Evolutionary conservation across 2,797 vertebrate species (phyloP), one percentile per base, ranked within the genome.

Genomic region (Octomys mimax): DNA sequence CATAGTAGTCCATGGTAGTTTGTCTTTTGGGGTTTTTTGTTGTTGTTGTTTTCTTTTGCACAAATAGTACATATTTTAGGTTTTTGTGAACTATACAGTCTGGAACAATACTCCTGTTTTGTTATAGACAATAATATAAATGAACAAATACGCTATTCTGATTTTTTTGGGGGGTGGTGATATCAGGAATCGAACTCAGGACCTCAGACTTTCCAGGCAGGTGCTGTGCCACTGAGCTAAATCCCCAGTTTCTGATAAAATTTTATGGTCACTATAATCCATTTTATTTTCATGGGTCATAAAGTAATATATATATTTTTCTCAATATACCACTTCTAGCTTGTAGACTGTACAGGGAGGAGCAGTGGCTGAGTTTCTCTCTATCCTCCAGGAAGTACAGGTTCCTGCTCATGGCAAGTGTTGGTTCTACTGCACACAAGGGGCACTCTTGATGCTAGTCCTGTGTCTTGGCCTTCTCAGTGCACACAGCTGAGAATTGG

Each of bases 241-340:
- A 54, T 14, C 52, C 52, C 52, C 52, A 57, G 16, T 5, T 57
- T 16, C 54, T 57, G 75, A 0, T 77, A 84, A 81, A 78, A 78
- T 26, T 73, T 81, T 79, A 39, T 33, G 49, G 46, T 78, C 49
- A 87, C 52, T 89, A 42, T 91, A 77, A 81, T 42, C 89, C 61
- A 81, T 70, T 92, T 52, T 39, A 52, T 77, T 57, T 95, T 75
- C 84, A 26, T 68, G 10, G 77, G n/a, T 86, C 75, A 57, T 91
- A 68, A 91, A 28, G 21, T 85, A 52, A 26, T 77, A 31, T 57
- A 26, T 75, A 28, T 78, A 28, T 28, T 42, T 66, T n/a, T 80
- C n/a, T 70, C n/a, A 54, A 31, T 52, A 19, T 49, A 28, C 21
- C 26, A 39, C 57, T 82, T 26, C 26, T 94, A 78, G 77, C 54